Evolutionary conservation across 1,140 invertebrate genomes (phyloP).

Genomic region (Sogatella furcifera): DNA sequence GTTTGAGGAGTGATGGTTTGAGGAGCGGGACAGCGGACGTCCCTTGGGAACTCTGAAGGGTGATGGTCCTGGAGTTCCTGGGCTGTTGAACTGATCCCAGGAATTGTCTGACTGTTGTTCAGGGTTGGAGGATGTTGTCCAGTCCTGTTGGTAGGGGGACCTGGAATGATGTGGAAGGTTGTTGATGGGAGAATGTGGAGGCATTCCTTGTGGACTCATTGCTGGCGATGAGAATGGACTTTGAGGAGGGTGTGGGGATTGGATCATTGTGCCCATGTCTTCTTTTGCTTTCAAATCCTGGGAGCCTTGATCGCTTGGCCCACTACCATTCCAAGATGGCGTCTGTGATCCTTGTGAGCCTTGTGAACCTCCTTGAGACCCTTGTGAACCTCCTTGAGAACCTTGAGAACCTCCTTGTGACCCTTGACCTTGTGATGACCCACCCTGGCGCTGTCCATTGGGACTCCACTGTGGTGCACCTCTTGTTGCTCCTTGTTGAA

Average conservation of each 20-base stretch:
- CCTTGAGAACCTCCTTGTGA: too few relatives aligned
- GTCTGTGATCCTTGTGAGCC: too few relatives aligned
- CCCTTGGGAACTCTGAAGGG: constrained; percentile 50
- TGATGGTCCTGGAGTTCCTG: constrained; percentile 4
- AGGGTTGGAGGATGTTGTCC: not conserved
- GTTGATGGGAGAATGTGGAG: not conserved
- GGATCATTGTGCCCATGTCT: too few relatives aligned
- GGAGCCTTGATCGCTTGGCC: too few relatives aligned
- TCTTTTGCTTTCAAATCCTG: too few relatives aligned
- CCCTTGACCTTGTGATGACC: too few relatives aligned
- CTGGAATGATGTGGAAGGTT: not conserved
- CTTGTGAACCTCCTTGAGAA: too few relatives aligned
- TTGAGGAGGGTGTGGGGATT: constrained; percentile 7
- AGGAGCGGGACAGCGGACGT: constrained; percentile 47
- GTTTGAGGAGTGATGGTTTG: constrained; percentile 11
- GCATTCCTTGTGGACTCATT: not conserved
- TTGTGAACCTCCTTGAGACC: too few relatives aligned
- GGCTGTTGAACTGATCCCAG: constrained; percentile 5
- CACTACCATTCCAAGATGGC: too few relatives aligned
- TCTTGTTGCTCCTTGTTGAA: too few relatives aligned
- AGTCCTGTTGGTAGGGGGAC: not conserved
- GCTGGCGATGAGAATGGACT: constrained; percentile 3
- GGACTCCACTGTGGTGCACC: too few relatives aligned
- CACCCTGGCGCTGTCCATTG: too few relatives aligned
- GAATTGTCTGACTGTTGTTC: not conserved